These are phyloP conservation scores for Scatophagus argus DNA, from an alignment of 2,113 vertebrate genomes.

Conservation along the genomic window DNA sequence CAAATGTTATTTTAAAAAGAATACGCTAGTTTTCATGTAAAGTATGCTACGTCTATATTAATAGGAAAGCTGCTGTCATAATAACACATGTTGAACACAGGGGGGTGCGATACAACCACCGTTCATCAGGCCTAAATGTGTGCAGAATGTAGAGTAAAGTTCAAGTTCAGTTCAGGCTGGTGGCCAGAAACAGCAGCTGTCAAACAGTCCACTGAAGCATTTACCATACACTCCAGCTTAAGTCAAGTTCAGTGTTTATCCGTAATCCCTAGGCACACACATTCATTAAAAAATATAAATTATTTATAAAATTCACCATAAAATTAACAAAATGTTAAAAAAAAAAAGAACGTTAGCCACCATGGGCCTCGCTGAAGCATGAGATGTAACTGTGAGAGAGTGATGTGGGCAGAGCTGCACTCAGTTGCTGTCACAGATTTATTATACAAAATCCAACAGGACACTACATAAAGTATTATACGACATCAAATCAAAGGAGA, in stretches of 20 bases:
- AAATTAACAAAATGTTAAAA: too few species aligned
- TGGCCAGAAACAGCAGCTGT: background rate
- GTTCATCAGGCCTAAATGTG: background rate
- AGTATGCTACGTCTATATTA: background rate
- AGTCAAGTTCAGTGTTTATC: background rate
- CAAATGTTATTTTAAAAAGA: background rate
- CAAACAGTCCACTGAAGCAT: background rate
- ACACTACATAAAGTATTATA: too few species aligned
- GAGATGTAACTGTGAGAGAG: too few species aligned
- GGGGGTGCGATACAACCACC: background rate
- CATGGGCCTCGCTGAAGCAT: too few species aligned
- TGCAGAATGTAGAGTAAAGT: constrained; percentile 19
- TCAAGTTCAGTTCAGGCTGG: background rate
- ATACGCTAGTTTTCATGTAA: background rate
- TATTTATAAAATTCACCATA: background rate
- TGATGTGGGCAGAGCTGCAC: too few species aligned
- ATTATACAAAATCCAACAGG: too few species aligned
- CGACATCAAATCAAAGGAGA: too few species aligned
- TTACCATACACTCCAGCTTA: background rate
- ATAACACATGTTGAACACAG: background rate
- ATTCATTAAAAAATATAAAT: background rate
- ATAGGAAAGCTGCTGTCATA: background rate
- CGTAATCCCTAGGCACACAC: background rate
- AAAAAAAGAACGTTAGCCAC: too few species aligned
- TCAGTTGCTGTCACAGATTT: too few species aligned